These are phyloP conservation scores for Spinus olivaceus DNA, from an alignment of 2,797 vertebrate genomes.

Conservation along the genomic window DNA sequence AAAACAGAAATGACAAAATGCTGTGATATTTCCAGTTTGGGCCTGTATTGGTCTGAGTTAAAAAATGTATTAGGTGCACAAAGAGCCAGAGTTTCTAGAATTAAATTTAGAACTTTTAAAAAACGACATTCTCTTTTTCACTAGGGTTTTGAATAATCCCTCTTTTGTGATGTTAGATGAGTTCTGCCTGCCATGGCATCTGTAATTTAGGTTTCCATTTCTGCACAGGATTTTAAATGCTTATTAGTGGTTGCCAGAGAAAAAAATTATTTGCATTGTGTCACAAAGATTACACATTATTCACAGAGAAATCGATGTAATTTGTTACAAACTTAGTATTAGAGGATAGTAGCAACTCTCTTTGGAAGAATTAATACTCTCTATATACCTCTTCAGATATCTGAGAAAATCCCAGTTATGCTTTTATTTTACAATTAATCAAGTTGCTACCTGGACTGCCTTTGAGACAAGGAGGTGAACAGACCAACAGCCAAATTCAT, in stretches of 20 bases:
- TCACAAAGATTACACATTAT: slow-evolving; percentile 45
- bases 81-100: neutral
- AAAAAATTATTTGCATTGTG: slow-evolving; percentile 58
- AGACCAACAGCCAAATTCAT: neutral
- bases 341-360: neutral
- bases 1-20: neutral
- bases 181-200: slow-evolving; percentile 54
- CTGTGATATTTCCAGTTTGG: neutral
- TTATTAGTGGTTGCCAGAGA: slow-evolving; percentile 54
- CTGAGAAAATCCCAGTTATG: neutral
- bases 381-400: neutral
- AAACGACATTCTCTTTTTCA: neutral
- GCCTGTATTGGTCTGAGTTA: neutral
- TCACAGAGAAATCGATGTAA: slow-evolving; percentile 37
- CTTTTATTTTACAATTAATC: neutral
- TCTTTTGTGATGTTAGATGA: slow-evolving; percentile 39
- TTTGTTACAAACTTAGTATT: slow-evolving; percentile 30
- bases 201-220: slow-evolving; percentile 69
- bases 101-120: neutral
- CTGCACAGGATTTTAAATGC: slow-evolving; percentile 60
- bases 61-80: neutral
- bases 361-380: neutral
- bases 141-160: slow-evolving; percentile 12
- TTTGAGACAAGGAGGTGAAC: neutral
- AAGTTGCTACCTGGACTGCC: neutral